A percentile compares a stretch with the other conserved stretches of the same genome.
These are phyloP conservation scores for Cremastinae sp. DNA, from an alignment of 2,888 invertebrate species.

Conservation along the genomic window DNA sequence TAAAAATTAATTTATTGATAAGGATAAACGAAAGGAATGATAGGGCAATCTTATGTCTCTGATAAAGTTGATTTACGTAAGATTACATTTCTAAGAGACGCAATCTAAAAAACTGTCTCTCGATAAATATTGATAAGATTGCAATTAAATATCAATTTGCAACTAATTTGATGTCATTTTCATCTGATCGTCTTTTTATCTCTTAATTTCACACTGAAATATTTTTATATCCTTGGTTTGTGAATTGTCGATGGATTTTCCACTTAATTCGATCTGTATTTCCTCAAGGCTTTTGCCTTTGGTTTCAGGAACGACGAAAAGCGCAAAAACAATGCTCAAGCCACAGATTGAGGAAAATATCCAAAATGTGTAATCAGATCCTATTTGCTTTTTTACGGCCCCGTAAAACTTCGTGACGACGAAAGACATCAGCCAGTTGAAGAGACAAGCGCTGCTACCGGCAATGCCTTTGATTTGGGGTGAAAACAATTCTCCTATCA, in stretches of 20 bases:
- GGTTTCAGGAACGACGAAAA: slow-evolving; percentile 84
- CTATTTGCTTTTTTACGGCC: slow-evolving; percentile 82
- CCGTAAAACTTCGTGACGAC: slow-evolving; percentile 88
- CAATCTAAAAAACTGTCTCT: too few species aligned
- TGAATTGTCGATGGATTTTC: neutral
- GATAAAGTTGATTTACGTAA: too few species aligned
- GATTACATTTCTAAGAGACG: too few species aligned
- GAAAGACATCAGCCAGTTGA: slow-evolving; percentile 92
- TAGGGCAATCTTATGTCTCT: too few species aligned
- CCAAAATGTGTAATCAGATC: slow-evolving; percentile 87
- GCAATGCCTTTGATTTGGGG: slow-evolving; percentile 89
- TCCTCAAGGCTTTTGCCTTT: slow-evolving; percentile 81
- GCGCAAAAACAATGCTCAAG: slow-evolving; percentile 85
- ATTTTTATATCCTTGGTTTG: neutral
- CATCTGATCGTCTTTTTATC: too few species aligned
- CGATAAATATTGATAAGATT: too few species aligned
- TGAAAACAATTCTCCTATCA: slow-evolving; percentile 88
- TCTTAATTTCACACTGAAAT: too few species aligned
- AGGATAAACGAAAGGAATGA: too few species aligned
- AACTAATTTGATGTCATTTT: too few species aligned
- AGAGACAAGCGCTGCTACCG: slow-evolving; percentile 88
- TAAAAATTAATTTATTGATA: too few species aligned
- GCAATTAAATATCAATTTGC: too few species aligned
- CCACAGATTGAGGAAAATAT: slow-evolving; percentile 86
- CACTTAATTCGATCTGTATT: slow-evolving; percentile 79